Percentiles rank a stretch among this genome's conserved stretches.
Conservation (phyloP, 2,797 vertebrate genomes). For the Spatula versicolor region DNA sequence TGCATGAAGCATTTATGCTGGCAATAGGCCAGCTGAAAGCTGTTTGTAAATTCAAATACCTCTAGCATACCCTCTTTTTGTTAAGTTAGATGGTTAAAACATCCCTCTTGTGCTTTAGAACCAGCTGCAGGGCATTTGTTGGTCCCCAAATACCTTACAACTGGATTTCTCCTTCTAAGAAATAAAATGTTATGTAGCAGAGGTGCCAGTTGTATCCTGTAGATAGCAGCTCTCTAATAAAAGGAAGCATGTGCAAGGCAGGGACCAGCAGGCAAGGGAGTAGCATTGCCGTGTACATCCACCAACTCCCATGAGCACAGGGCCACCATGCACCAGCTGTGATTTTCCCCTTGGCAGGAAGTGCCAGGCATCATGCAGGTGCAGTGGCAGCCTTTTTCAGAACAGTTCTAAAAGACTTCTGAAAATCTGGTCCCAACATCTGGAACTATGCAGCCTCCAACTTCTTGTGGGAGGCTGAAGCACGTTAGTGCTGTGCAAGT, state of each 20-base stretch:
- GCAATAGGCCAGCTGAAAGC: neutral
- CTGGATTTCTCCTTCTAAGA: neutral
- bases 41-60: neutral
- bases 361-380: fast-evolving
- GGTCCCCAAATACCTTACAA: neutral
- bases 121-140: neutral
- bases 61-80: neutral
- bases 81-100: neutral
- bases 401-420: neutral
- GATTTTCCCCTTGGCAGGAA: neutral
- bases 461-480: neutral
- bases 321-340: fast-evolving
- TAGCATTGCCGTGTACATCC: fast-evolving
- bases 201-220: neutral
- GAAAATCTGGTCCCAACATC: no score
- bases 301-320: neutral
- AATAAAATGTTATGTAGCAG: neutral
- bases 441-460: neutral
- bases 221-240: neutral
- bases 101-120: neutral
- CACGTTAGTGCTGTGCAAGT: neutral
- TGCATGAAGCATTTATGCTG: slow-evolving; percentile 5
- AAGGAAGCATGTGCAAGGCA: neutral
- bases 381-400: neutral
- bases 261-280: fast-evolving